Evolutionary conservation across 1,140 invertebrate genomes (phyloP), one percentile per base, ranked within the genome.

Genomic region (Tetraneura akinire): DNA sequence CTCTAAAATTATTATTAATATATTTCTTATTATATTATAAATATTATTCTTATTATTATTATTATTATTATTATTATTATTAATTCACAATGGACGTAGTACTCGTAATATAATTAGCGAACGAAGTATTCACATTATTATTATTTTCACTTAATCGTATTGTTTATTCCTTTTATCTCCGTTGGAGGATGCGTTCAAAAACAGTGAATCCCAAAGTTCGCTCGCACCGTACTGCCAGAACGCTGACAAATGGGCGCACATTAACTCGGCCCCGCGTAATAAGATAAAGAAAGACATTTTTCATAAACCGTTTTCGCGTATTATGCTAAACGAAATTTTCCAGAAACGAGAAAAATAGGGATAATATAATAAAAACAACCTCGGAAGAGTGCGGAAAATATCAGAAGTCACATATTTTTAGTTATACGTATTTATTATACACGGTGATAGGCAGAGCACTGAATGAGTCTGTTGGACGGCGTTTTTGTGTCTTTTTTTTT

Each of bases 281-380:
- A 55, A 51, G 32, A 57, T 76, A 76, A 76, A 76, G 29, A 57
- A n/a, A 37, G 42, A 55, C 49, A 76, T 57, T 57, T 76, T 76
- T 60, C 32, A 57, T 26, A 57, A 16, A 76, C 26, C 29, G 16
- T 74, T 74, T 55, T 55, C 70, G 11, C 32, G 14, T 53, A 55
- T 76, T 21, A 53, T 53, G 21, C 53, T 42, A 42, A 10, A 26
- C 53, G 3, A 57, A 57, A 23, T 66, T 42, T 42, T 37, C n/a
- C 6, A 42, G 23, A 57, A 26, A 37, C 5, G 0, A 68, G n/a
- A 68, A 14, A 42, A 47, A 70, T 45, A 18, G 3, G n/a, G 14
- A 53, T n/a, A n/a, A n/a, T n/a, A 53, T 5, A 70, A 70, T 29
- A 55, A 74, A 26, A 74, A 74, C 21, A n/a, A n/a, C n/a, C n/a